Conservation (phyloP, 2,888 invertebrate species). For the Leptogaster cylindrica region DNA sequence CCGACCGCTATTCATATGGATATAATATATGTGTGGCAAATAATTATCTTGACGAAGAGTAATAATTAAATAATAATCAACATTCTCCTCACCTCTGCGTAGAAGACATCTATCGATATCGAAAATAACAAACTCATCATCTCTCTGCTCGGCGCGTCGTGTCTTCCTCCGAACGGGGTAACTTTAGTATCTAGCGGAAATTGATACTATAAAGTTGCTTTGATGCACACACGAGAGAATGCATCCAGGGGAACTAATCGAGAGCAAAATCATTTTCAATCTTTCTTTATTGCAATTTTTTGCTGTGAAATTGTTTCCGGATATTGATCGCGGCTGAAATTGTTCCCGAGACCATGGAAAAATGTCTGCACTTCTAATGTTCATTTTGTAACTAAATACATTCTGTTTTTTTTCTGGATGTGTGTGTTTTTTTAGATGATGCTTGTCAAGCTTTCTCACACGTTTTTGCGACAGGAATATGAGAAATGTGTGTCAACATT, state of each 20-base stretch:
- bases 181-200: constrained; percentile 8
- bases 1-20: not conserved
- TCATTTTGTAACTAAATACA: too few species aligned
- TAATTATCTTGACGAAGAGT: constrained; percentile 26
- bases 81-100: constrained; percentile 2
- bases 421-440: too few species aligned
- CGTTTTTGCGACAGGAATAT: too few species aligned
- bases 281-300: not conserved
- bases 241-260: not conserved
- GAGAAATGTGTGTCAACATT: too few species aligned
- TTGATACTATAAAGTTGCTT: not conserved
- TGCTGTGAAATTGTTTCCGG: not conserved
- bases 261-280: too few species aligned
- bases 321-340: too few species aligned
- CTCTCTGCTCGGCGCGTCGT: not conserved
- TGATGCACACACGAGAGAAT: not conserved
- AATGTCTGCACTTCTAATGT: too few species aligned
- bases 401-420: too few species aligned
- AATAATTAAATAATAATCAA: constrained; percentile 34
- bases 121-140: not conserved
- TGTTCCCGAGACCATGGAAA: too few species aligned
- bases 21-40: not conserved
- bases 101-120: constrained; percentile 1
- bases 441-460: too few species aligned
- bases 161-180: not conserved